Evolutionary conservation across 2,797 vertebrate genomes (phyloP).

Genomic region (Vultur gryphus): DNA sequence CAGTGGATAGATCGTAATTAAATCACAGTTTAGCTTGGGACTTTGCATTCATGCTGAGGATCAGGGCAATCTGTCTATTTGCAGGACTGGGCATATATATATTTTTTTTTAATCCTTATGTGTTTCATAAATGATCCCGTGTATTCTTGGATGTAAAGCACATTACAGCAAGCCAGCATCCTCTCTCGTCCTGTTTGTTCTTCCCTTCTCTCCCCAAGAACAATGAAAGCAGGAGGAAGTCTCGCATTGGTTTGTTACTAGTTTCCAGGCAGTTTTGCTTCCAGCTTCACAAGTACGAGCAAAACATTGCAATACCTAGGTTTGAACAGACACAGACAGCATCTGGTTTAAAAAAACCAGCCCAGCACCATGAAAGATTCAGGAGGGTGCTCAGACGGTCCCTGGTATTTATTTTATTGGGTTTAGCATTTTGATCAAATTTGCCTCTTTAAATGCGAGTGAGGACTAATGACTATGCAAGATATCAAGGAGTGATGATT

Average conservation of each 20-base stretch:
- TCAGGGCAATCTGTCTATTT: not conserved
- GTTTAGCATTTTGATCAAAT: not conserved
- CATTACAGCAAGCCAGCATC: not conserved
- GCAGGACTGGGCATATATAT: not conserved
- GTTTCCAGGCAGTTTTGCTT: constrained; percentile 59
- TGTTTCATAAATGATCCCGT: not conserved
- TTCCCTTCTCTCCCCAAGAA: constrained; percentile 26
- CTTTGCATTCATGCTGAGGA: not conserved
- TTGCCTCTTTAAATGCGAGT: not conserved
- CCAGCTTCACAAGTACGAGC: not conserved
- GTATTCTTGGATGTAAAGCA: not conserved
- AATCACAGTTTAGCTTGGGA: not conserved
- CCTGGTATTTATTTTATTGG: not conserved
- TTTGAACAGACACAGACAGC: not conserved
- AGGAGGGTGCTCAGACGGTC: not conserved
- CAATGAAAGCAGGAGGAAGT: constrained; percentile 45
- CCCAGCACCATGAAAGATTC: not conserved
- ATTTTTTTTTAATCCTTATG: not conserved
- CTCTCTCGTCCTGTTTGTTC: constrained; percentile 29
- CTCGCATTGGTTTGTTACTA: constrained; percentile 46
- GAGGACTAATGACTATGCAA: not conserved
- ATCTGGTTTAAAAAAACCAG: not conserved
- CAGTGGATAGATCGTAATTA: not conserved
- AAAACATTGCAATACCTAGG: not conserved
- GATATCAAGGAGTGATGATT: not conserved